Evolutionary conservation across 2,797 vertebrate genomes (phyloP), one percentile per base, ranked within the genome.

Genomic region (Sebastes iracundus): DNA sequence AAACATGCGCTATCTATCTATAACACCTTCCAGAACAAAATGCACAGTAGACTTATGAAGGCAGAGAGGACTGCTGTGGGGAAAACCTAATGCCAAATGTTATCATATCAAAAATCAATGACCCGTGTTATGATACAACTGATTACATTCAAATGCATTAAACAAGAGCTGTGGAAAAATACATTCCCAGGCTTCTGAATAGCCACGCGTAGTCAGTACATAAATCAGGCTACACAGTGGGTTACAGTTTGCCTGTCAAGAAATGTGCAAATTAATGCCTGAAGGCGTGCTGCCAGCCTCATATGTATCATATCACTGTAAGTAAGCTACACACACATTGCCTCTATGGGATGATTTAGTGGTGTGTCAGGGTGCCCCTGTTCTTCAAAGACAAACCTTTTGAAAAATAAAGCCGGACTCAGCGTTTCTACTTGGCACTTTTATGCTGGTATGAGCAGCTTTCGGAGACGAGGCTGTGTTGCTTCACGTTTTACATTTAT

Each of bases 301-400:
- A 27, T 52, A 69, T 56, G 79, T 30, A 76, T 80, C 73, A 27
- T 49, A 81, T 81, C 78, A 71, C 60, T 82, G 66, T 52, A 87
- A 75, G 79, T 80, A 79, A 87, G 68, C 80, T 49, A 35, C 68
- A 75, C 63, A 78, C 66, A 79, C 27, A 72, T 13, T 58, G 64
- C 30, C 65, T 81, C 42, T 35, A 58, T 28, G 25, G 42, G 66
- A 82, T 84, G 83, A 91, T 87, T 86, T 84, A 88, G 80, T 79
- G 66, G 56, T 67, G 55, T 83, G 84, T 84, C 92, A 84, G 69
- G n/a, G 75, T 25, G 35, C 49, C 33, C 33, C 62, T 80, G 80
- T 60, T 91, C 82, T 81, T 86, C 53, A 88, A 82, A 89, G 80
- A 83, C 32, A 83, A 83, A 83, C 65, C 70, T 75, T 84, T 78